Percentiles rank a stretch among this genome's conserved stretches.
These are phyloP conservation scores for Pontoporia blainvillei DNA, from an alignment of 2,113 vertebrate species.

Conservation along the genomic window DNA sequence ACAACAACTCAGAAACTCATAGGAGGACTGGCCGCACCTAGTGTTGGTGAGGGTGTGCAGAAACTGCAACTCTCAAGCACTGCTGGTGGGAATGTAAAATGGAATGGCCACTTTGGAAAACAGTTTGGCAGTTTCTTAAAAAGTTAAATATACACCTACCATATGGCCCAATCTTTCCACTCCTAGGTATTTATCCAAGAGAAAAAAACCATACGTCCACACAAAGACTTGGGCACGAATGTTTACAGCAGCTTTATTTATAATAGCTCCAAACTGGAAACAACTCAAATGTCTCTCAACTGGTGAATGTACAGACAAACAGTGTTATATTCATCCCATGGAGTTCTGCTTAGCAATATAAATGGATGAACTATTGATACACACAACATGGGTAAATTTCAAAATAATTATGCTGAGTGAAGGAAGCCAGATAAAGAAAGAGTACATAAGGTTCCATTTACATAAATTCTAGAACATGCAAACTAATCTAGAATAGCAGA, in stretches of 20 bases:
- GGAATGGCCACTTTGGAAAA: neutral
- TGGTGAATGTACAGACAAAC: neutral
- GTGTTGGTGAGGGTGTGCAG: rapidly evolving
- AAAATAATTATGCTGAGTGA: neutral
- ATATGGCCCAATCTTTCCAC: neutral
- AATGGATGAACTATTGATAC: neutral
- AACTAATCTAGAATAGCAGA: neutral
- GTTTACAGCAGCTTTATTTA: neutral
- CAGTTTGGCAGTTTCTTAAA: neutral
- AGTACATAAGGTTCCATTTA: neutral
- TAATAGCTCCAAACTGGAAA: neutral
- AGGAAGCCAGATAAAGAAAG: neutral
- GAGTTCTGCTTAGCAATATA: neutral
- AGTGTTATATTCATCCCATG: neutral
- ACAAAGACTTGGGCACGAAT: neutral
- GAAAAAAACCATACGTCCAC: neutral
- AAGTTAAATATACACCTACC: neutral
- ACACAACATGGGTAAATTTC: neutral
- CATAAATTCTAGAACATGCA: neutral
- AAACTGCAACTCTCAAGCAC: rapidly evolving
- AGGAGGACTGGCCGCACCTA: neutral
- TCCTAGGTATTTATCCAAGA: neutral
- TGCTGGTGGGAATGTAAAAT: neutral
- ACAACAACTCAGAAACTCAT: neutral
- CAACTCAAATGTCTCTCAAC: neutral